Evolutionary conservation across 2,888 invertebrate genomes (phyloP), one percentile per base, ranked within the genome.

Genomic region (Tipula confusa): DNA sequence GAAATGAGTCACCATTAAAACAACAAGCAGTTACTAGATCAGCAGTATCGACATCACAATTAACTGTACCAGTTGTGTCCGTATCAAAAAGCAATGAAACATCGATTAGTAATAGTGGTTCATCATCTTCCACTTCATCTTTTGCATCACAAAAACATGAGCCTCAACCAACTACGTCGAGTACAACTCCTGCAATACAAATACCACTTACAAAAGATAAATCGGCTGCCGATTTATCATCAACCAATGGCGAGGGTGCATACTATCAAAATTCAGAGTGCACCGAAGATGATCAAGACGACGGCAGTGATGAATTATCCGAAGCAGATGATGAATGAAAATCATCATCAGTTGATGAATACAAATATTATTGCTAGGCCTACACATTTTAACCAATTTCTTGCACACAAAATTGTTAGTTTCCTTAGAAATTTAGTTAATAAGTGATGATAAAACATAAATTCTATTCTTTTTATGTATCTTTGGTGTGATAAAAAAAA

Each of bases 231-330:
- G 83, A 79, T 18, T 36, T 83, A 79, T 48, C 81, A n/a, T 43
- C 79, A 31, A 43, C 43, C 2, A 83, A 48, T 6, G 29, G n/a
- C n/a, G 43, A 29, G 29, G 83, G 28, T 11, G 38, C 29, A 9
- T 81, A 79, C 11, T 33, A 83, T 48, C 83, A 83, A 15, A 83
- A 82, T 38, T 84, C 84, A 0, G 84, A 84, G 9, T 83, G 83
- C 82, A 84, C 84, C 0, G 84, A 84, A n/a, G 84, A 84, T 82
- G 84, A 84, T 84, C 84, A 84, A 79, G 83, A 83, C 4, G 82
- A 64, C 38, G 79, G 36, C 1, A 48, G 81, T n/a, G 33, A 64
- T 64, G 82, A 83, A 29, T 48, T 83, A 48, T 83, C 83, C 13
- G 83, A 83, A 18, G 83, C 43, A 6, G 83, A 83, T 48, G 43